Base-by-base conservation (phyloP, 2,113 vertebrate genomes). In the Gobio gobio region DNA sequence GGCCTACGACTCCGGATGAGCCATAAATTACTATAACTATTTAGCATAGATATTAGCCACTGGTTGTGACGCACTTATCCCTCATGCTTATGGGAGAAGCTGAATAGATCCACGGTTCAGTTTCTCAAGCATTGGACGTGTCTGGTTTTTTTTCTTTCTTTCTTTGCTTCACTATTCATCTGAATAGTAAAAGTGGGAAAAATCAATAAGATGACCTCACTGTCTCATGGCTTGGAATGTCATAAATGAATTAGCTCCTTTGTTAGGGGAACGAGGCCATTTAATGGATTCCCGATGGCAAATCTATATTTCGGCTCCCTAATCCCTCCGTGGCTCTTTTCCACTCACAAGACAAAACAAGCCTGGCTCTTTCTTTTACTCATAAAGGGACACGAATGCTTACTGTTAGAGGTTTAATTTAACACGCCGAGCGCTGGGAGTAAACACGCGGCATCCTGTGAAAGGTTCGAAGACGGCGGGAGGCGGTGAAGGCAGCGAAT, bases 181-280 rank as follows among this genome's bases (percentile, higher is more conserved):
- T 64, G 78, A 85, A 86, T 75, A 83, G 87, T 83, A 87, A 86
- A 83, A 83, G 84, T 83, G 78, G 84, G 78, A 64, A 89, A 89
- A 93, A 93, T 93, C 90, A 90, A 88, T 92, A 86, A 91, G 90
- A 90, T 93, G 90, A 94, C 91, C 91, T 94, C 93, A 93, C 89
- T 81, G 79, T 92, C 91, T 90, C 88, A 83, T 80, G 64, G 90
- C 86, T 47, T 70, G 87, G 89, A 90, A 91, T 90, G 88, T 90
- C 92, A 93, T 90, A 88, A 90, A 91, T 93, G 90, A 94, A 94
- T 94, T 91, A 88, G 86, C 33, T 83, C 86, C 72, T 88, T 94
- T 95, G 92, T 94, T 68, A 74, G 83, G 26, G 47, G 80, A 90
- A 91, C 22, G 56, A 83, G 16, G 83, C 78, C 86, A 49, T 86